Base-by-base conservation (phyloP, 2,888 invertebrate species). In the Penaeus monodon region DNA sequence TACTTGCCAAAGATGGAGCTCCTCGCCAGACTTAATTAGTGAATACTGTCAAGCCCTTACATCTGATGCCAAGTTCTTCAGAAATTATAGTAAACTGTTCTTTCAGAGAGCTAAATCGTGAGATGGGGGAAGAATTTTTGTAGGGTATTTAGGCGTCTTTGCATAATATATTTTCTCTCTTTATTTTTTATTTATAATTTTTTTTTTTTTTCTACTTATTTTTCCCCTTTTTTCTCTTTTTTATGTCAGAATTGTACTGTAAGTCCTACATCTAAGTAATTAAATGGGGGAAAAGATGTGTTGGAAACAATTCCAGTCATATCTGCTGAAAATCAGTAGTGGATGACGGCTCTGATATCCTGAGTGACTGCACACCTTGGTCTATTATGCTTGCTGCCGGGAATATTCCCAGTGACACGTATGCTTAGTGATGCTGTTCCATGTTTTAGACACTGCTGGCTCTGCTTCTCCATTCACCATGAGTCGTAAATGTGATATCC, bases 1-100 rank as follows among this genome's bases (percentile, higher is more conserved):
- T 93, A 93, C 91, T 91, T 93, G 24, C 93, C 93, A 6, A 89
- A 85, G 78, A 88, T 93, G 73, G 92, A 93, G 81, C 86, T 93
- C n/a, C n/a, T 91, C 92, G 8, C 91, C 92, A 33, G 91, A 92
- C 66, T 91, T 92, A 70, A 92, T 92, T 76, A 92, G 92, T 88
- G 93, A 93, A 89, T 93, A 93, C 90, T 92, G 93, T 89, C 91
- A 92, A 84, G 93, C 93, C 27, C 91, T 93, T 38, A 92, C 92
- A 83, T 91, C 92, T 77, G 93, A 93, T 88, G 91, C 89, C 33
- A 93, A 93, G 91, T 90, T 92, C 77, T 93, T 93, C 91, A 93
- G 92, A 89, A 92, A 91, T 85, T 93, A 92, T 91, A 91, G 93
- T 70, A 93, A 93, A 80, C 29, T 88, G 17, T 90, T 90, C 81